Base-by-base conservation (phyloP, 2,113 vertebrate species). In the Sturnira hondurensis region DNA sequence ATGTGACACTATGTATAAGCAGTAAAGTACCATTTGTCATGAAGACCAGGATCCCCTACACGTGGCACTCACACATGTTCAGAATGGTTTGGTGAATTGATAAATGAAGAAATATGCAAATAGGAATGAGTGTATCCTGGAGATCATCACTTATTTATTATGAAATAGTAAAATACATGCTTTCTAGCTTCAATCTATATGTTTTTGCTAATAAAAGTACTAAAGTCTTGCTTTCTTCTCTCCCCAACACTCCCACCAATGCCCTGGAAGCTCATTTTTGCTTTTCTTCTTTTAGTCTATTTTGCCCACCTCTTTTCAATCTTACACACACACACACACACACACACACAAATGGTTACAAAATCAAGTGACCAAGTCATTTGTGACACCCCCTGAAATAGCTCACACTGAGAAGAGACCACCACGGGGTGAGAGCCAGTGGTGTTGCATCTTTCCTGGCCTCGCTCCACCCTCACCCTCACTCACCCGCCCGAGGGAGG, bases 391-490 rank as follows among this genome's bases (percentile, higher is more conserved):
- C 28, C 14, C 15, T 22, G 4, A 70, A 63, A 43, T 47, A 68
- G 45, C 22, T 52, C 11, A 28, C 22, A 36, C 14, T 76, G n/a
- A 56, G 45, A 43, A 56, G 47, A 31, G 26, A 52, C 5, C 0
- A 8, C 50, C 61, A 22, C 0, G 9, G 1, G 43, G 9, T 7
- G 6, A 3, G 20, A 17, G 13, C 2, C 5, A 11, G 33, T 4
- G 28, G 2, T 17, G 0, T 38, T 12, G 9, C 4, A 0, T 19
- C 15, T 80, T 52, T 24, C 11, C 33, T 81, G 31, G 31, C 45
- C 15, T 50, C 3, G 5, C 1, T 10, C 20, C 5, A 11, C 3
- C 54, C 13, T 28, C 1, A 6, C 3, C 11, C 4, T 5, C 19
- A 38, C 15, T 52, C 50, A 70, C 17, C 4, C 7, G 31, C 2